These are phyloP conservation scores for Leucoptera coffeella DNA, from an alignment of 2,888 invertebrate species.

Conservation along the genomic window DNA sequence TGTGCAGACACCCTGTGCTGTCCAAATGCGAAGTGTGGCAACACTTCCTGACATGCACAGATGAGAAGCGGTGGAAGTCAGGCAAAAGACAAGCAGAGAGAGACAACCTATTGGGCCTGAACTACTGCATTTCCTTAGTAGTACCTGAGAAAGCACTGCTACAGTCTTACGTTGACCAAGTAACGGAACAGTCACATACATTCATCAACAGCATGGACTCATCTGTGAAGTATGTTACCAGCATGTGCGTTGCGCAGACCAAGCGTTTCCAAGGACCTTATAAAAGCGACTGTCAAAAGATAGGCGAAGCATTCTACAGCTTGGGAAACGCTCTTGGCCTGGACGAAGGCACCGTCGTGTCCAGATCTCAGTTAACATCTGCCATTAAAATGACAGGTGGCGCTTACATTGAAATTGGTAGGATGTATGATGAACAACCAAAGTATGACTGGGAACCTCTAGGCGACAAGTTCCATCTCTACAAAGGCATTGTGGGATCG, in stretches of 20 bases:
- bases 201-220: slow-evolving; percentile 84
- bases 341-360: slow-evolving; percentile 62
- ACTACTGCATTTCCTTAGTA: slow-evolving; percentile 84
- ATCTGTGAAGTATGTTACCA: slow-evolving; percentile 76
- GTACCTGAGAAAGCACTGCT: slow-evolving; percentile 76
- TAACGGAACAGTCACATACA: slow-evolving; percentile 75
- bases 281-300: slow-evolving; percentile 85
- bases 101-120: slow-evolving; percentile 84
- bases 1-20: slow-evolving; percentile 93
- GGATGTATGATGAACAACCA: slow-evolving; percentile 85
- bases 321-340: slow-evolving; percentile 79
- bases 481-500: slow-evolving; percentile 84
- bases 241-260: slow-evolving; percentile 75
- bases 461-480: slow-evolving; percentile 86
- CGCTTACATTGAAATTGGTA: slow-evolving; percentile 84
- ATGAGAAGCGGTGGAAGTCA: slow-evolving; percentile 95
- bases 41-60: slow-evolving; percentile 95
- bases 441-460: slow-evolving; percentile 87
- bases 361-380: slow-evolving; percentile 63
- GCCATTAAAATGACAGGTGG: slow-evolving; percentile 84
- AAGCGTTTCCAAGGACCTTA: slow-evolving; percentile 82
- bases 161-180: slow-evolving; percentile 69
- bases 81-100: slow-evolving; percentile 94
- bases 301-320: slow-evolving; percentile 80
- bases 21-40: slow-evolving; percentile 90